A percentile compares a stretch with the other conserved stretches of the same genome.
Conservation (phyloP, 1,140 invertebrate species). For the Papilio polytes region DNA sequence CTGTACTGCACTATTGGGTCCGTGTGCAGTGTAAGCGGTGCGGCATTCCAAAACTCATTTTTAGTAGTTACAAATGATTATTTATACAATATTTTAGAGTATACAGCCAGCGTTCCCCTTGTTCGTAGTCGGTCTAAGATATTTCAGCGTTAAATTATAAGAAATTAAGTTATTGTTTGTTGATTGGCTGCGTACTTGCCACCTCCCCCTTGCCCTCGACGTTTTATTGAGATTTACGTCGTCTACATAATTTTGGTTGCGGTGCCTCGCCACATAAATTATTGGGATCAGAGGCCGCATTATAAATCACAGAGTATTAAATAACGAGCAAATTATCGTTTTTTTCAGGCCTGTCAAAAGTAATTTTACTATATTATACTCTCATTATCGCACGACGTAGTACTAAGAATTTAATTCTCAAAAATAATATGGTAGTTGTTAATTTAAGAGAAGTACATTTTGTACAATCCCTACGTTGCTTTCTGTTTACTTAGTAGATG, state of each 20-base stretch:
- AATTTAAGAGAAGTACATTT: background rate
- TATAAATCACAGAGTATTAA: slow-evolving; percentile 3
- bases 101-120: background rate
- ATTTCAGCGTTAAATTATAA: background rate
- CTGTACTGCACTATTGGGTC: background rate
- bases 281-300: slow-evolving; percentile 4
- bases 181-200: slow-evolving; percentile 13
- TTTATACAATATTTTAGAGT: background rate
- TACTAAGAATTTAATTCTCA: background rate
- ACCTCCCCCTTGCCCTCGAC: background rate
- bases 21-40: no score
- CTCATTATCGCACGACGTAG: background rate
- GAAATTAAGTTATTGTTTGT: slow-evolving; percentile 15
- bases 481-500: no score
- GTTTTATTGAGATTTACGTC: slow-evolving; percentile 12
- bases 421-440: no score
- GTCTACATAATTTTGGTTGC: slow-evolving; percentile 2
- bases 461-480: no score
- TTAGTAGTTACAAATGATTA: background rate
- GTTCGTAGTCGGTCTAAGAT: background rate
- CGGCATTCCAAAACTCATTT: background rate
- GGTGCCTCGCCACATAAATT: background rate
- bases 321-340: slow-evolving; percentile 3
- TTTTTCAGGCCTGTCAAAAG: background rate
- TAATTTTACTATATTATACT: slow-evolving; percentile 6